Percentiles rank a stretch among this genome's conserved stretches.
Evolutionary conservation across 1,140 invertebrate species (phyloP).

Genomic region (Anastatus disparis): DNA sequence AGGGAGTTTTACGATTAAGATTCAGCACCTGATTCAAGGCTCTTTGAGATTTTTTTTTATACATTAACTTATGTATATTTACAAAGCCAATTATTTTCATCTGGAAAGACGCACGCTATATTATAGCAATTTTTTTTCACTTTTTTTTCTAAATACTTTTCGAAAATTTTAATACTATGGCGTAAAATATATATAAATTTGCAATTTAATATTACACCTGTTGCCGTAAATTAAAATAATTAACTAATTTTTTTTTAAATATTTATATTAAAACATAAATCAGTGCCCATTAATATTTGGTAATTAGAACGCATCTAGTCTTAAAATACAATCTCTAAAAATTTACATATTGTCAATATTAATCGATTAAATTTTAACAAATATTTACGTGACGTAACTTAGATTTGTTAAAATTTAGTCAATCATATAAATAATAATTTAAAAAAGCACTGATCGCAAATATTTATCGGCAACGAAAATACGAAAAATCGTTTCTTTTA

Average conservation of each 20-base stretch:
- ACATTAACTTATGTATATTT: slow-evolving; percentile 27
- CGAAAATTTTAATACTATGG: slow-evolving; percentile 28
- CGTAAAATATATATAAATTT: slow-evolving; percentile 1
- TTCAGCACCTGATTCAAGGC: slow-evolving; percentile 39
- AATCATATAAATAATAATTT: not conserved
- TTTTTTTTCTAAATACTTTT: slow-evolving; percentile 29
- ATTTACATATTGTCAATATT: no score
- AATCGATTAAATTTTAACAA: no score
- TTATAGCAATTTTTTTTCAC: slow-evolving; percentile 1
- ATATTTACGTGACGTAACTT: no score
- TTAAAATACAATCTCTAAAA: not conserved
- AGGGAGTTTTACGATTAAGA: slow-evolving; percentile 19
- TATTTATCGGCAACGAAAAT: slow-evolving; percentile 7
- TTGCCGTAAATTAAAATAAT: not conserved
- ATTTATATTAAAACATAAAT: no score
- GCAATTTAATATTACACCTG: slow-evolving; percentile 1
- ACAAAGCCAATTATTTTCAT: slow-evolving; percentile 28
- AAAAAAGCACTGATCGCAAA: not conserved
- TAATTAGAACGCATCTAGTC: not conserved
- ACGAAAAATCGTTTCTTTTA: slow-evolving; percentile 5
- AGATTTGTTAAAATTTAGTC: no score
- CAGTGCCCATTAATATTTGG: no score
- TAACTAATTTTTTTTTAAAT: no score
- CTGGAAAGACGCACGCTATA: slow-evolving; percentile 10
- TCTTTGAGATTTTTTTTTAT: slow-evolving; percentile 32